phyloP scores from a whole-genome alignment of 2,113 vertebrate genomes.

The Panthera uncia region DNA sequence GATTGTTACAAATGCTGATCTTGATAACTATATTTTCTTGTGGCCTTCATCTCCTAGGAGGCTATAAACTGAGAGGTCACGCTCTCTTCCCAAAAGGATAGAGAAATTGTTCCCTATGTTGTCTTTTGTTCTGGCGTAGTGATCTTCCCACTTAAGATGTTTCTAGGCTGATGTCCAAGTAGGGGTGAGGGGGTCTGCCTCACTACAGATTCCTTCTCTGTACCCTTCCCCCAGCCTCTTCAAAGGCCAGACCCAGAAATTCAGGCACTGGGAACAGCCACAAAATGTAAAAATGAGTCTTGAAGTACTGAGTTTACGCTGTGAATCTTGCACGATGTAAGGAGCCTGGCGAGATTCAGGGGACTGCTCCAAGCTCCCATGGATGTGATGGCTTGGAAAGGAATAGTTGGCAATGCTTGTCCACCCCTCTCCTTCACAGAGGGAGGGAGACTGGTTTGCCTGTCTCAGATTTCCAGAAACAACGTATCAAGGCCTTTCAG shows the following conservation, averaged over 20 bases:
- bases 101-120: not conserved
- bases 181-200: no score
- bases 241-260: slow-evolving; percentile 71
- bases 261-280: slow-evolving; percentile 42
- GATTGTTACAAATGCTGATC: not conserved
- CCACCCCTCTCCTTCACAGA: slow-evolving; percentile 31
- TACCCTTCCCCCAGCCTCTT: slow-evolving; percentile 5
- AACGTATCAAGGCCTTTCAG: not conserved
- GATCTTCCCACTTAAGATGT: not conserved
- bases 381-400: not conserved
- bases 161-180: not conserved
- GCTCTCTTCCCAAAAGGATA: not conserved
- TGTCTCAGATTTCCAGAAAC: not conserved
- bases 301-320: slow-evolving; percentile 41
- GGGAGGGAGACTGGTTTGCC: not conserved
- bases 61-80: not conserved
- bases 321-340: not conserved
- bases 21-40: not conserved
- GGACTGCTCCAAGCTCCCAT: not conserved
- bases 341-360: not conserved
- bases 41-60: not conserved
- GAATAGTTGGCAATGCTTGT: slow-evolving; percentile 36
- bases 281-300: slow-evolving; percentile 64
- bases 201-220: not conserved
- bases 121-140: not conserved